These are phyloP conservation scores for Hapalemur alaotrensis DNA, from an alignment of 2,797 vertebrate genomes.

Conservation along the genomic window DNA sequence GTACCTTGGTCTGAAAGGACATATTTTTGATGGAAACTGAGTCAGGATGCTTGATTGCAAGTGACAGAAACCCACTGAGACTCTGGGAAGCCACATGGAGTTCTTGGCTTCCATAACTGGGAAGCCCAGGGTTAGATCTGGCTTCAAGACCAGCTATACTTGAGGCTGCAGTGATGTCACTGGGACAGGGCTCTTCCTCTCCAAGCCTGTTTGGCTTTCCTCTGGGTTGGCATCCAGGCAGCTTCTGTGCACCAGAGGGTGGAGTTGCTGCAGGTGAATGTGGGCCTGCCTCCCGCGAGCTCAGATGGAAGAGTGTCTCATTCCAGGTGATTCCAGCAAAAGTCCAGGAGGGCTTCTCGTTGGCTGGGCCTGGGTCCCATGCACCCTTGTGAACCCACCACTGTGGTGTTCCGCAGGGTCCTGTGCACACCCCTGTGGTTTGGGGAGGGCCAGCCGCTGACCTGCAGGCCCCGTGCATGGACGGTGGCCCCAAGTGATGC, in stretches of 20 bases:
- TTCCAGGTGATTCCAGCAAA: background rate
- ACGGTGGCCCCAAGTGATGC: background rate
- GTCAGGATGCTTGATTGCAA: background rate
- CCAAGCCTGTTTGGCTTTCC: rapidly evolving
- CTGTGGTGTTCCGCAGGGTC: background rate
- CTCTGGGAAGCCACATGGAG: background rate
- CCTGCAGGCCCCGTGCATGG: background rate
- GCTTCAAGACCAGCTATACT: background rate
- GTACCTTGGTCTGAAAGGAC: background rate
- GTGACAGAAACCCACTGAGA: background rate
- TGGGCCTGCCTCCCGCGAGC: background rate
- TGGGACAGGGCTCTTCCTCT: background rate
- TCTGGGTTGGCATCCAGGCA: too few relatives aligned
- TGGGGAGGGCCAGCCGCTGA: too few relatives aligned
- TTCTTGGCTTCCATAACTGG: background rate
- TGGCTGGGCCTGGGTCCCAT: background rate
- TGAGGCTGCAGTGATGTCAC: background rate
- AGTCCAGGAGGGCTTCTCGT: background rate
- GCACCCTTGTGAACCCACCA: background rate
- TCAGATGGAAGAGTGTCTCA: background rate
- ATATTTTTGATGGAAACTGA: background rate
- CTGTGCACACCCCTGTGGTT: rapidly evolving
- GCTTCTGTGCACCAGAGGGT: background rate
- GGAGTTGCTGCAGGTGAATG: too few relatives aligned
- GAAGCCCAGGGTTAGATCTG: background rate